These are phyloP conservation scores for Rotaria sp. DNA, from an alignment of 2,888 invertebrate genomes.

Conservation along the genomic window DNA sequence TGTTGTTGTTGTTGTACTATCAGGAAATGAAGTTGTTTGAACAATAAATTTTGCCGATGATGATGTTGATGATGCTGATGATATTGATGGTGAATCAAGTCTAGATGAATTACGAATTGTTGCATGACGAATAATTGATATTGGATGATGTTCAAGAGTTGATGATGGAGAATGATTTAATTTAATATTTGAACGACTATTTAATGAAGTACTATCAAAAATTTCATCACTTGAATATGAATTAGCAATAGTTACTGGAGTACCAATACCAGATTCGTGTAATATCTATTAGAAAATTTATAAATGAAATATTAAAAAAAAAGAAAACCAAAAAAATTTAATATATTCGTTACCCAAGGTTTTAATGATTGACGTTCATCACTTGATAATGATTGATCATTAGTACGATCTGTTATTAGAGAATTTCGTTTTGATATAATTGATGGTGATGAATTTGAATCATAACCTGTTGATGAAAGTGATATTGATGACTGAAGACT, in stretches of 20 bases:
- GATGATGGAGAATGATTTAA: background rate
- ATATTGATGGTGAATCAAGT: background rate
- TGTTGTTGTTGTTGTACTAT: no score
- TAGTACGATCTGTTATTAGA: no score
- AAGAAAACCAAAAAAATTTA: background rate
- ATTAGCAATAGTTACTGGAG: background rate
- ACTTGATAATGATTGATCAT: background rate
- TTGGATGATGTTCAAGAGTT: background rate
- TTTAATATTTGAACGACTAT: background rate
- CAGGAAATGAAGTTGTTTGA: background rate
- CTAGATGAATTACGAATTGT: background rate
- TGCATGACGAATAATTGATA: background rate
- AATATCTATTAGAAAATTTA: background rate
- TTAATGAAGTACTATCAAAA: background rate
- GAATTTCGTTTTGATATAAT: background rate
- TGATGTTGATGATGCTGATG: background rate
- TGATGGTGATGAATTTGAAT: conserved; percentile 6
- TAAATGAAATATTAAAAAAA: background rate
- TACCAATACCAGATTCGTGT: background rate
- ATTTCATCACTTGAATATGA: background rate
- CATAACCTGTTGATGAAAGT: background rate
- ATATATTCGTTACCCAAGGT: background rate
- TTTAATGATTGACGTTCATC: background rate
- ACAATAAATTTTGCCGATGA: background rate
- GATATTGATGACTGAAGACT: background rate